A percentile compares a stretch with the other conserved stretches of the same genome.
Evolutionary conservation across 1,140 invertebrate species (phyloP).

Genomic region (Microplitis mediator): DNA sequence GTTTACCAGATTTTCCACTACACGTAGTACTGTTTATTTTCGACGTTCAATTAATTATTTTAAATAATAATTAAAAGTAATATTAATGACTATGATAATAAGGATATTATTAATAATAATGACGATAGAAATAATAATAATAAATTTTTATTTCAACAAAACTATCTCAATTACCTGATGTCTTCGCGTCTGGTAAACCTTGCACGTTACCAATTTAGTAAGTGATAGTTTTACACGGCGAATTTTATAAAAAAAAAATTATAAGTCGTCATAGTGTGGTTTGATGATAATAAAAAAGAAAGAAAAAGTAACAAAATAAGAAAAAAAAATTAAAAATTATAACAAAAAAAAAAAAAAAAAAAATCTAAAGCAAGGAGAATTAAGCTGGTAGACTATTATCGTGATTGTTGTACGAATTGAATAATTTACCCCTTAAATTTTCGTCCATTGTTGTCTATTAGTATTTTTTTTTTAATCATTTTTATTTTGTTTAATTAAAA

Average conservation of each 20-base stretch:
- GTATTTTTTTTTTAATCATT: neutral
- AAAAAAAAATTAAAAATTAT: neutral
- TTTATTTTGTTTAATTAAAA: neutral
- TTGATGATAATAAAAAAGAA: neutral
- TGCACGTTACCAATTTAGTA: slow-evolving; percentile 29
- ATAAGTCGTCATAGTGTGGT: slow-evolving; percentile 6
- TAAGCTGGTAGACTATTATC: neutral
- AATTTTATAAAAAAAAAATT: neutral
- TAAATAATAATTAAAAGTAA: neutral
- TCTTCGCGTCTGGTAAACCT: slow-evolving; percentile 32
- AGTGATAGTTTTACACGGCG: slow-evolving; percentile 17
- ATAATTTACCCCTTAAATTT: neutral
- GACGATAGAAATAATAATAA: neutral
- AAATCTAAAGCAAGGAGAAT: neutral
- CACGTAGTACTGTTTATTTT: neutral
- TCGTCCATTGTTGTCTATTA: neutral
- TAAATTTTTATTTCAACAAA: neutral
- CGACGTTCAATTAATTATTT: neutral
- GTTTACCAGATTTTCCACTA: slow-evolving; percentile 34
- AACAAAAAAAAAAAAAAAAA: neutral
- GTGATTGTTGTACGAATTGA: neutral
- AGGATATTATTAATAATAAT: neutral
- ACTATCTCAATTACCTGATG: neutral
- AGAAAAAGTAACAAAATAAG: neutral
- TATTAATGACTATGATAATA: neutral